These are phyloP conservation scores for Dysmachus trigonus DNA, from an alignment of 2,888 invertebrate species.

Conservation along the genomic window DNA sequence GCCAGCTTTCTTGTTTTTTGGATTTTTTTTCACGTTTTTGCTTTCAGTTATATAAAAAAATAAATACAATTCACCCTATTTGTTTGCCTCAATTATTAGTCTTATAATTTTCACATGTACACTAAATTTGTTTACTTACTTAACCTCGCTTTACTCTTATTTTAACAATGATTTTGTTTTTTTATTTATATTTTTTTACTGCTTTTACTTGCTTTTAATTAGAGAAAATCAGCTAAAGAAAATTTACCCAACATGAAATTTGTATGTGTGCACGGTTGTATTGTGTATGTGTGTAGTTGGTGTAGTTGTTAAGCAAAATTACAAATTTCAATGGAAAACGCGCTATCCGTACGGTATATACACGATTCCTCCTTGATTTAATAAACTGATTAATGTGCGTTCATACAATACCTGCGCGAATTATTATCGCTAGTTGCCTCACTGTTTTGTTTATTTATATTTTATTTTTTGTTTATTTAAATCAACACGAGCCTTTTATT, in stretches of 20 bases:
- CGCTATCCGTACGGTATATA: background rate
- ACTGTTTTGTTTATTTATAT: background rate
- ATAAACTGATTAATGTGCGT: constrained; percentile 21
- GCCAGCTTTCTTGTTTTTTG: constrained; percentile 11
- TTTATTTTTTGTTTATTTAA: constrained; percentile 21
- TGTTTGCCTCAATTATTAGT: constrained; percentile 44
- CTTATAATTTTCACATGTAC: constrained; percentile 45
- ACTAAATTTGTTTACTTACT: constrained; percentile 45
- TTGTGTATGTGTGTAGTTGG: background rate
- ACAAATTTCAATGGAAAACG: background rate
- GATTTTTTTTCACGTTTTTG: constrained; percentile 25
- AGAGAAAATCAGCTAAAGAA: background rate
- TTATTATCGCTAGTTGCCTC: constrained; percentile 33
- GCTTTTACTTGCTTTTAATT: background rate
- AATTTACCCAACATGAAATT: constrained; percentile 14
- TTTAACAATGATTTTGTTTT: constrained; percentile 20
- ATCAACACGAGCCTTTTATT: constrained; percentile 42
- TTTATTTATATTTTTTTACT: background rate
- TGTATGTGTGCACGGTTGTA: background rate
- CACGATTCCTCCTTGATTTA: background rate
- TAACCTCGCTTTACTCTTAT: constrained; percentile 15
- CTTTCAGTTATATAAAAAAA: constrained; percentile 46
- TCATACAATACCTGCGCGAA: constrained; percentile 6
- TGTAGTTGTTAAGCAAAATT: background rate
- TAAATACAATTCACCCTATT: constrained; percentile 48